Evolutionary conservation across 2,797 vertebrate genomes (phyloP).

Genomic region (Chelon labrosus): DNA sequence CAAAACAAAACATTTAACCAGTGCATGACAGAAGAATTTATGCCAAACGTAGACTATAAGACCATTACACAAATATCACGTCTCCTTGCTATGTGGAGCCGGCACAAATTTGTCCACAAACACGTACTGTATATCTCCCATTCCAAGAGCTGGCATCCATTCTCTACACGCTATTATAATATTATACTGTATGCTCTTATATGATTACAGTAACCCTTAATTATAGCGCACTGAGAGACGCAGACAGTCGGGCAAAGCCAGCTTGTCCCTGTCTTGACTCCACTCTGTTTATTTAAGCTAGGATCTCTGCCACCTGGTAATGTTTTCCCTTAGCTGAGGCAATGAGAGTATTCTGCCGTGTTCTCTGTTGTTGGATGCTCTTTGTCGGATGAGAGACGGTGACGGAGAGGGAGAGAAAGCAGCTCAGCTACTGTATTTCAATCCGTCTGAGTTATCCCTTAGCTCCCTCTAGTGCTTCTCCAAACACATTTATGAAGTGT

Average conservation of each 20-base stretch:
- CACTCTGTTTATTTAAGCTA: conserved; percentile 67
- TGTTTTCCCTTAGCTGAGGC: conserved; percentile 63
- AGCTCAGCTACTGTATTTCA: neutral
- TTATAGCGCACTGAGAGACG: conserved; percentile 49
- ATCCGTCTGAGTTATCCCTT: conserved; percentile 25
- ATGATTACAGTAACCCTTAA: conserved; percentile 67
- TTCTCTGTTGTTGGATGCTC: conserved; percentile 43
- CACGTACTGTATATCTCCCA: neutral
- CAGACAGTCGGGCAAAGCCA: conserved; percentile 61
- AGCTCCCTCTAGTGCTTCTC: conserved; percentile 77
- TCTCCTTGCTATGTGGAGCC: neutral
- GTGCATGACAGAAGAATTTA: neutral
- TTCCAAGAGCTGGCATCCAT: conserved; percentile 25
- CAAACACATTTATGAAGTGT: conserved; percentile 3
- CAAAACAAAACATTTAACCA: neutral
- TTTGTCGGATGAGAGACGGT: conserved; percentile 22
- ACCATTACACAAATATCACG: neutral
- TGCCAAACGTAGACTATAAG: no score
- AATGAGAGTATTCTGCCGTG: conserved; percentile 53
- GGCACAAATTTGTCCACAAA: conserved; percentile 23
- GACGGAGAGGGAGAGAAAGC: neutral
- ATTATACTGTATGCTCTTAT: conserved; percentile 47
- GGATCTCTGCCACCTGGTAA: conserved; percentile 62
- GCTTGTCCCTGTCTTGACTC: conserved; percentile 51
- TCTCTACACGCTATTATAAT: conserved; percentile 43